Evolutionary conservation across 64 coral and sea anemone genomes (phyloP).

Genomic region (Dendronephthya gigantea): DNA sequence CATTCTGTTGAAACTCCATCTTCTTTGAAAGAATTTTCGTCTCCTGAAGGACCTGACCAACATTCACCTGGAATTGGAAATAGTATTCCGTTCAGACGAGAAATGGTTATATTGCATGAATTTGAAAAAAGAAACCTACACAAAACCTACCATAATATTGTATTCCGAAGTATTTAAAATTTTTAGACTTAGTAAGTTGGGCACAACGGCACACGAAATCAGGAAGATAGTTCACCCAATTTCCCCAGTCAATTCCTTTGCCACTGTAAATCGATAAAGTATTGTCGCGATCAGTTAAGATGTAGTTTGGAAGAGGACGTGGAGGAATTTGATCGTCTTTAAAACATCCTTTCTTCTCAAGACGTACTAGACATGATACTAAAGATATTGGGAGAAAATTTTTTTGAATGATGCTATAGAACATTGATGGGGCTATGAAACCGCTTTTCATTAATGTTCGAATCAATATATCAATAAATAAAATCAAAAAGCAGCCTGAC

Average conservation of each 20-base stretch:
- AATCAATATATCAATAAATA: too few relatives aligned
- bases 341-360: neutral
- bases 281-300: neutral
- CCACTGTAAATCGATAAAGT: neutral
- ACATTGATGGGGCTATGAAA: too few relatives aligned
- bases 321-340: neutral
- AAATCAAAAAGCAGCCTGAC: too few relatives aligned
- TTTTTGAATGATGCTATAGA: neutral
- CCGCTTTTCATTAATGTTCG: too few relatives aligned
- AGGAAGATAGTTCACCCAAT: neutral
- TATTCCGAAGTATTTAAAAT: neutral
- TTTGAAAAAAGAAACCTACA: neutral
- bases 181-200: neutral
- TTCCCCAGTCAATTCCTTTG: neutral
- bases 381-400: neutral
- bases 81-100: neutral
- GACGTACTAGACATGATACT: neutral
- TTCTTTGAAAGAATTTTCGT: neutral
- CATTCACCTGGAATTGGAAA: neutral
- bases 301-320: neutral
- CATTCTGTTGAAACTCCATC: neutral
- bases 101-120: neutral
- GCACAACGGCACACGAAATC: neutral
- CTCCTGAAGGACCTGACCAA: neutral
- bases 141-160: neutral